Conservation (phyloP, 1,140 invertebrate genomes). For the Nasonia longicornis region DNA sequence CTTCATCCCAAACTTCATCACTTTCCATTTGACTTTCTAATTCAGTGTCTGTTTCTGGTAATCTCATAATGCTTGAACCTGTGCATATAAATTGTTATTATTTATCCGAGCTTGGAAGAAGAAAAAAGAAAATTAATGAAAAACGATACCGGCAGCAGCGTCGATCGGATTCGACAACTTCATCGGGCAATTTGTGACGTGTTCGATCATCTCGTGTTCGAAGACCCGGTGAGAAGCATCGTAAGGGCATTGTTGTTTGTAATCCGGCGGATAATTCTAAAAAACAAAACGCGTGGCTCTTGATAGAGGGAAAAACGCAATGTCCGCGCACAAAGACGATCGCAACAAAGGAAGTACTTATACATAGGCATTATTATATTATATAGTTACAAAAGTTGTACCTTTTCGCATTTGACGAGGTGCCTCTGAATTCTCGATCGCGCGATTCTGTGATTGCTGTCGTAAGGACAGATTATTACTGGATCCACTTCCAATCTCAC, state of each 20-base stretch:
- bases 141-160: background rate
- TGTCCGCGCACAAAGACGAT: background rate
- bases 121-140: background rate
- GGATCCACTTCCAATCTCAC: conserved; percentile 38
- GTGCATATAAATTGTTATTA: background rate
- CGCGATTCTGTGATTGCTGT: conserved; percentile 56
- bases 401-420: conserved; percentile 64
- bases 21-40: conserved; percentile 23
- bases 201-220: conserved; percentile 54
- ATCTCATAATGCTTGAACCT: background rate
- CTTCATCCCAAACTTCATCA: conserved; percentile 51
- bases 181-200: conserved; percentile 54
- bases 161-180: conserved; percentile 10
- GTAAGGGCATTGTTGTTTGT: conserved; percentile 60
- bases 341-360: no score
- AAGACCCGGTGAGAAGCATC: conserved; percentile 62
- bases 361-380: no score
- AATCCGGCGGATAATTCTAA: conserved; percentile 59
- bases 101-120: background rate
- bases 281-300: conserved; percentile 20
- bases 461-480: conserved; percentile 58
- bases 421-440: conserved; percentile 58
- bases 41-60: background rate
- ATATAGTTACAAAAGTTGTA: conserved; percentile 44
- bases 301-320: background rate